Conservation (phyloP, 1,140 invertebrate genomes). For the Cataglyphis hispanica region DNA sequence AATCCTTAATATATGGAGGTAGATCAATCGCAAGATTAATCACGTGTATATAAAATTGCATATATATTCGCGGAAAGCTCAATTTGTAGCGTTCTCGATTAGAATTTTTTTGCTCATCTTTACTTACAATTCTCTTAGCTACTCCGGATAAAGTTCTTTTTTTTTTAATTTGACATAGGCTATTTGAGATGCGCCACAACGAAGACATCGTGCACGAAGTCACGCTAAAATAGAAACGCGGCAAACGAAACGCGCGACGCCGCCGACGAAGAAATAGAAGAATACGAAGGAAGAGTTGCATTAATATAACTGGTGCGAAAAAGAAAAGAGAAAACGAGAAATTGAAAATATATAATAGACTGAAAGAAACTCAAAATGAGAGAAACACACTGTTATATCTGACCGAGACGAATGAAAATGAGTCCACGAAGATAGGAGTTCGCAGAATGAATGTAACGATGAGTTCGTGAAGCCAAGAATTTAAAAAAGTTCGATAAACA, state of each 20-base stretch:
- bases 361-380: constrained; percentile 80
- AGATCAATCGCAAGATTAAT: not conserved
- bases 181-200: constrained; percentile 37
- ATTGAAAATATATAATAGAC: too few relatives aligned
- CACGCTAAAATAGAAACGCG: constrained; percentile 79
- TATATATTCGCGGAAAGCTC: not conserved
- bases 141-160: constrained; percentile 31
- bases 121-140: not conserved
- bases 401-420: constrained; percentile 28
- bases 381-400: constrained; percentile 37
- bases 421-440: constrained; percentile 10
- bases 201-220: constrained; percentile 9
- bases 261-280: constrained; percentile 53
- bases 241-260: constrained; percentile 62
- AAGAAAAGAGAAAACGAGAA: constrained; percentile 4
- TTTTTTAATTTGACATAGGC: constrained; percentile 56
- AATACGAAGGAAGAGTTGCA: constrained; percentile 65
- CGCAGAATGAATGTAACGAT: not conserved
- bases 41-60: not conserved
- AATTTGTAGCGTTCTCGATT: constrained; percentile 1
- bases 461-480: not conserved
- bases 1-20: too few relatives aligned
- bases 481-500: constrained; percentile 45
- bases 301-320: constrained; percentile 75
- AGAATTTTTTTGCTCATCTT: not conserved